Evolutionary conservation across 2,113 vertebrate genomes (phyloP).

Genomic region (Peromyscus polionotus): DNA sequence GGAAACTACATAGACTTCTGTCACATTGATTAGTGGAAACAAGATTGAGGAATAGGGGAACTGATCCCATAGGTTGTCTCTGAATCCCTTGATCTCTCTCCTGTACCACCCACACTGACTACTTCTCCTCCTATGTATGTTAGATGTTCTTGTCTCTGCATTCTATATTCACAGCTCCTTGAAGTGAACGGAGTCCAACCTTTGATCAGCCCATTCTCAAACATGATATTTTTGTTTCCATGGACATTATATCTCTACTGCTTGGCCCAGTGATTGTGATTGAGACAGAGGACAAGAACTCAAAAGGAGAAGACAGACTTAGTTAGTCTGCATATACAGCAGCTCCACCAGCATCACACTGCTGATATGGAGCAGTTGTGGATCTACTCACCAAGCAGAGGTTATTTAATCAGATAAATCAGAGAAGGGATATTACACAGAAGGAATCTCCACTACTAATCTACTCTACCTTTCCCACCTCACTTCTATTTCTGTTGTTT

Average conservation of each 20-base stretch:
- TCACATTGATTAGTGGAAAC: neutral
- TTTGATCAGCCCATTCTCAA: too few relatives aligned
- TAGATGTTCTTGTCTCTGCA: neutral
- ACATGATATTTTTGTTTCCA: neutral
- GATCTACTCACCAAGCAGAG: neutral
- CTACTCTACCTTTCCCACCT: neutral
- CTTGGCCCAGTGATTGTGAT: neutral
- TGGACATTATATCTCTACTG: neutral
- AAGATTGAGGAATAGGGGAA: neutral
- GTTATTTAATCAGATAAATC: neutral
- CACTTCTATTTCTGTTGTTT: neutral
- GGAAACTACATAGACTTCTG: neutral
- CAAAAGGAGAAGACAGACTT: neutral
- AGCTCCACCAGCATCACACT: too few relatives aligned
- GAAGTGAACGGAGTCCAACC: neutral
- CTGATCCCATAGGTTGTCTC: neutral
- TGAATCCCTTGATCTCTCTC: neutral
- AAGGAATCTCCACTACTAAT: neutral
- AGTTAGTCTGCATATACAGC: neutral
- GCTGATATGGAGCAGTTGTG: fast-evolving
- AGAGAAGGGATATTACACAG: neutral
- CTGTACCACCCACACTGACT: neutral
- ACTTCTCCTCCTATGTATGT: neutral
- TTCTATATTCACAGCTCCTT: neutral
- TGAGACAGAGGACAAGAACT: neutral